phyloP scores from a whole-genome alignment of 2,888 invertebrate species.

The Lysandra bellargus region DNA sequence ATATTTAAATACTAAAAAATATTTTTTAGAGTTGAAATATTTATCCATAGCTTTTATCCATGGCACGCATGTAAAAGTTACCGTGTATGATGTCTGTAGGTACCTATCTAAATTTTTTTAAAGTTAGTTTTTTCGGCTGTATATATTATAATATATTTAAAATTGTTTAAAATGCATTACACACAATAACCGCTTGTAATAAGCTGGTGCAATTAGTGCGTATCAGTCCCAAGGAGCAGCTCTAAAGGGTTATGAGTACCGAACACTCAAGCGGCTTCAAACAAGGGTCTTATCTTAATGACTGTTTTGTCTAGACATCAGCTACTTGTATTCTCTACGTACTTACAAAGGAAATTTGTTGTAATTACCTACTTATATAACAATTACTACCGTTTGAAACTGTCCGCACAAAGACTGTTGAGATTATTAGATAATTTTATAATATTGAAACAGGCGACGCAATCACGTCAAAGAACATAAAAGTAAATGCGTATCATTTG shows the following conservation, averaged over 20 bases:
- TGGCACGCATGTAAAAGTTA: neutral
- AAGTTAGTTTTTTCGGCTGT: neutral
- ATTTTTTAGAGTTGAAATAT: too few species aligned
- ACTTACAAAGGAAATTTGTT: constrained; percentile 20
- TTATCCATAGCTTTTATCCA: neutral
- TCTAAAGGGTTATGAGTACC: constrained; percentile 68
- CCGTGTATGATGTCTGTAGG: neutral
- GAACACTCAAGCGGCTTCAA: constrained; percentile 51
- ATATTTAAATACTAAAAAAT: too few species aligned
- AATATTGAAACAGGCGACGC: too few species aligned
- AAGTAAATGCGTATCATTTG: neutral
- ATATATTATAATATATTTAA: neutral
- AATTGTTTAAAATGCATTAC: neutral
- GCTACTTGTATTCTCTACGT: constrained; percentile 39
- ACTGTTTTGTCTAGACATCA: constrained; percentile 59
- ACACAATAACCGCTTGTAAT: constrained; percentile 33
- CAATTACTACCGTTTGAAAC: neutral
- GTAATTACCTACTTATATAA: constrained; percentile 19
- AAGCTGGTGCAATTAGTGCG: constrained; percentile 55
- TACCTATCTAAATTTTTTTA: too few species aligned
- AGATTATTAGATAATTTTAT: neutral
- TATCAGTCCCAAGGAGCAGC: constrained; percentile 55
- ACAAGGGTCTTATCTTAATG: constrained; percentile 62
- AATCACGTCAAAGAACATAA: too few species aligned
- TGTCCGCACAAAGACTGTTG: neutral